Evolutionary conservation across 2,888 invertebrate genomes (phyloP).

Genomic region (Branchipolynoe longqiensis): DNA sequence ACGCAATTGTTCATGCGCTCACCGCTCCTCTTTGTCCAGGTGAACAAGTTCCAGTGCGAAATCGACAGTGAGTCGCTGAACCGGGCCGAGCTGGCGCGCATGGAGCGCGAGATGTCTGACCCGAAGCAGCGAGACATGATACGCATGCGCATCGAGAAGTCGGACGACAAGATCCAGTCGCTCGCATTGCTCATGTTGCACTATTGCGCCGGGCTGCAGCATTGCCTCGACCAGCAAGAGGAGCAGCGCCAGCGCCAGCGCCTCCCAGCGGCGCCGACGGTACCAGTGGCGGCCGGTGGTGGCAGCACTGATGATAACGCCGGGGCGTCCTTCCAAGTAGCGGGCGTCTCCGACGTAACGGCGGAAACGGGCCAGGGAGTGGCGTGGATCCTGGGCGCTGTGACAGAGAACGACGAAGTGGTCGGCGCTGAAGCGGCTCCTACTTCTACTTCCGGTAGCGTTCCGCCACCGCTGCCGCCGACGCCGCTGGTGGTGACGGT

Average conservation of each 20-base stretch:
- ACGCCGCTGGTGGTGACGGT: no score
- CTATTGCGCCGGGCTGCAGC: slow-evolving; percentile 95
- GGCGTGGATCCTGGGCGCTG: no score
- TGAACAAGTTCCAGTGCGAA: slow-evolving; percentile 88
- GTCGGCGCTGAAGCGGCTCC: no score
- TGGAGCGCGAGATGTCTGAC: slow-evolving; percentile 76
- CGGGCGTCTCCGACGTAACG: no score
- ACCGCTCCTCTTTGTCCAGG: no score
- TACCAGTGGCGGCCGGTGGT: not conserved
- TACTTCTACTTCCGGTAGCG: no score
- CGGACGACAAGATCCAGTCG: slow-evolving; percentile 93
- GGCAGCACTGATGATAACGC: no score
- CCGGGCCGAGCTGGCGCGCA: slow-evolving; percentile 82
- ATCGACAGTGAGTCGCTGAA: slow-evolving; percentile 88
- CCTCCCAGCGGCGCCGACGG: not conserved
- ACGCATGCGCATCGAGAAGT: slow-evolving; percentile 84
- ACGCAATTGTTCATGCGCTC: no score
- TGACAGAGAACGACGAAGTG: no score
- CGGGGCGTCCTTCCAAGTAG: no score
- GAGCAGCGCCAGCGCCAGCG: slow-evolving; percentile 61
- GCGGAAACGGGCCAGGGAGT: no score
- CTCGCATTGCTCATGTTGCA: slow-evolving; percentile 95
- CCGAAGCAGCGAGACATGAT: slow-evolving; percentile 64
- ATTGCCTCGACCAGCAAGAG: slow-evolving; percentile 85
- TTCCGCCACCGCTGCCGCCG: no score